phyloP scores from a whole-genome alignment of 2,113 vertebrate genomes.

The Macroglossus sobrinus region DNA sequence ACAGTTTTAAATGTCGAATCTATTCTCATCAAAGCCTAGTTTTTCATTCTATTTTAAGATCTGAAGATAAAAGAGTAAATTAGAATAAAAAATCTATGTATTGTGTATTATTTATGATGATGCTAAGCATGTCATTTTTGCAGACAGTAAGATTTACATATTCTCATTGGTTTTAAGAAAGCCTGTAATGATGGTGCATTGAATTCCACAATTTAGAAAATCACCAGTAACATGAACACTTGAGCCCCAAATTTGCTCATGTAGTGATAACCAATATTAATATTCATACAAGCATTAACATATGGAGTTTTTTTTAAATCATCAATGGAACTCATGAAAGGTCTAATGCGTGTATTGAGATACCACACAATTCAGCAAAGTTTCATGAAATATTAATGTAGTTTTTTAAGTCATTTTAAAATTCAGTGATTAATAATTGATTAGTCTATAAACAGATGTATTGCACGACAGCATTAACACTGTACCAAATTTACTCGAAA shows the following conservation, averaged over 20 bases:
- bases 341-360: conserved; percentile 62
- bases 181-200: not conserved
- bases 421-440: conserved; percentile 82
- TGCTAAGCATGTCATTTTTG: not conserved
- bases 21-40: conserved; percentile 15
- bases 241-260: conserved; percentile 43
- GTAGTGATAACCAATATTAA: conserved; percentile 36
- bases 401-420: conserved; percentile 77
- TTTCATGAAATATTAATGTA: conserved; percentile 80
- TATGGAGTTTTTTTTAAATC: conserved; percentile 34
- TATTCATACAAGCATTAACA: conserved; percentile 43
- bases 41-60: conserved; percentile 12
- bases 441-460: conserved; percentile 75
- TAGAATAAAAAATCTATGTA: not conserved
- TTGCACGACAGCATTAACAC: conserved; percentile 61
- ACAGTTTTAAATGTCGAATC: not conserved
- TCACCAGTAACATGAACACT: not conserved
- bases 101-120: conserved; percentile 13
- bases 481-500: conserved; percentile 40
- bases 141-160: not conserved
- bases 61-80: conserved; percentile 22
- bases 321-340: conserved; percentile 58
- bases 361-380: conserved; percentile 69
- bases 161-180: not conserved
- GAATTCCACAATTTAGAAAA: conserved; percentile 30